Base-by-base conservation (phyloP, 92 coral and sea anemone species). In the Palythoa heliodiscus region DNA sequence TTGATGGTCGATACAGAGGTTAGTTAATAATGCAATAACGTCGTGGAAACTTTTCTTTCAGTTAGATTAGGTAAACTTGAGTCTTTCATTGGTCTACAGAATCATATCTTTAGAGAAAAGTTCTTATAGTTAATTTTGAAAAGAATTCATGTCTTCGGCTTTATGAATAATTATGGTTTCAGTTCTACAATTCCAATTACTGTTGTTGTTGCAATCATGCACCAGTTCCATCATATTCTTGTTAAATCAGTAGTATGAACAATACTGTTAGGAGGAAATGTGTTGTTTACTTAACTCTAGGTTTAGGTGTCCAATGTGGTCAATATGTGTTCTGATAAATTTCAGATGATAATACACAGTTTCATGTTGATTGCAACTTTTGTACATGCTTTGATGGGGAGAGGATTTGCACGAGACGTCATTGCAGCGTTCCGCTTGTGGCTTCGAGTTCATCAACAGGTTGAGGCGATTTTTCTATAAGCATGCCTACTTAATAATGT, bases 311-410 rank as follows among this genome's bases (percentile, higher is more conserved):
- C 9, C 6, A 43, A 43, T 43, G 50, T 43, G 9, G 7, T 43
- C 50, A 43, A 8, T 43, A 38, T 29, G 19, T 35, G 29, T 57
- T 55, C 70, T 25, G 37, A 3, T 38, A 55, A 13, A 76, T 53
- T 88, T 73, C 83, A 97, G 98, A 92, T 57, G 94, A 89, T 87
- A 96, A 93, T 64, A 96, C 90, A 19, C 78, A 87, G 88, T 93
- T 97, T 55, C 88, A 75, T 85, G 78, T 55, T 55, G 61, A 12
- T 55, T 55, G 61, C 15, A 55, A 55, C 61, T 12, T 55, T 55
- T 55, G 61, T 55, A 55, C 15, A 16, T 55, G 15, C 16, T 55
- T 16, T 55, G 61, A 55, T 55, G 19, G 61, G 22, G 93, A 96
- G 89, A 88, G 93, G 82, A 89, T 89, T 37, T 96, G 98, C 74